A percentile compares a stretch with the other conserved stretches of the same genome.
phyloP scores from a whole-genome alignment of 2,113 vertebrate genomes.

The Myiagra hebetior region DNA sequence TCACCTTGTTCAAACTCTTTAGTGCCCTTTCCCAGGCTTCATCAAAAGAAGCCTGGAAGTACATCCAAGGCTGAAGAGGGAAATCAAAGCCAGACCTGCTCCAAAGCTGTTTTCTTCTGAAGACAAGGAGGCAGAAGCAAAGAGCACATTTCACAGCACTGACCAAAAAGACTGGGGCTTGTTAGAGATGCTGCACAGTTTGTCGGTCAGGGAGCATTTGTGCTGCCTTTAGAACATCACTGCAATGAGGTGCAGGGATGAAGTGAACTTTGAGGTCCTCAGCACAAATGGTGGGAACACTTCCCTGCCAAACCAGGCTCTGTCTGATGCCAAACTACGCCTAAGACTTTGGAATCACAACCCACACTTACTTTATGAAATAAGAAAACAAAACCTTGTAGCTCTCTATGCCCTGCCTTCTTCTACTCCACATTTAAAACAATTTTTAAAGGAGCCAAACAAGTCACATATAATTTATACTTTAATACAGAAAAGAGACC shows the following conservation, averaged over 20 bases:
- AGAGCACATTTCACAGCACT: not conserved
- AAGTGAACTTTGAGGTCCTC: not conserved
- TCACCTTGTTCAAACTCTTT: not conserved
- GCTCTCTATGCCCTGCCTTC: not conserved
- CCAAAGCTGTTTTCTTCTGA: not conserved
- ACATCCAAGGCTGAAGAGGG: not conserved
- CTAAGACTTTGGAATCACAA: not conserved
- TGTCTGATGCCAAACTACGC: not conserved
- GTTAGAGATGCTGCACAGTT: not conserved
- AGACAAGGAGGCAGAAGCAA: not conserved
- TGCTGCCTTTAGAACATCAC: not conserved
- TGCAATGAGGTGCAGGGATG: rapidly evolving
- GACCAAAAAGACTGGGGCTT: not conserved
- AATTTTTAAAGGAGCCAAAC: not conserved
- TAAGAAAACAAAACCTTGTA: not conserved
- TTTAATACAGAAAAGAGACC: constrained; percentile 70
- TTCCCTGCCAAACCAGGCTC: not conserved
- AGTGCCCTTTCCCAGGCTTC: not conserved
- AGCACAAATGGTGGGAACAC: not conserved
- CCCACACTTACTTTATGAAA: not conserved
- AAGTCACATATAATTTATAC: not conserved
- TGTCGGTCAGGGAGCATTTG: not conserved
- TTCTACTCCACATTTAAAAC: not conserved
- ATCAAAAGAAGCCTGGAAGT: not conserved
- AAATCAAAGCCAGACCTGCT: not conserved